Evolutionary conservation across 2,113 vertebrate species (phyloP), one percentile per base, ranked within the genome.

Genomic region (Scortum barcoo): DNA sequence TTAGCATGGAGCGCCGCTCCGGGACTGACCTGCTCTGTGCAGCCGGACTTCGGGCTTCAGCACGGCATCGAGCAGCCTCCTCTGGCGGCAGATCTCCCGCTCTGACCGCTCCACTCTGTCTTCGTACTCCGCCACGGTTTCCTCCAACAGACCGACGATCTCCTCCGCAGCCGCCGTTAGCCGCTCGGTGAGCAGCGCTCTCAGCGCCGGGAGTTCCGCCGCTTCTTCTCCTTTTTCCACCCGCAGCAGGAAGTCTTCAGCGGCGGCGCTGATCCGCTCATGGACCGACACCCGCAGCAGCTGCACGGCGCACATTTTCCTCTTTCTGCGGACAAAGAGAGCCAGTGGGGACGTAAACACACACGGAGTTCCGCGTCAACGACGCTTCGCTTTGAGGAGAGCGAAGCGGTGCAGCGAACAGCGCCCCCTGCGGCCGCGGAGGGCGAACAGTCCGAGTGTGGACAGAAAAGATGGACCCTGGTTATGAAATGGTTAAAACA

Each of bases 121-220:
- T 20, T 86, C 78, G 60, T 76, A 76, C 72, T 76, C 17, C 72
- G 62, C 68, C 81, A 84, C 81, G 60, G 83, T 80, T 57, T 80
- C 76, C 76, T 86, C 76, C 0, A 91, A 26, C 81, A 91, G 76
- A 33, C 2, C 71, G 48, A 86, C 62, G 50, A 91, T 82, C 72
- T 89, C 85, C 87, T 81, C 90, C 0, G 78, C 87, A 4, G 85
- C 87, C 81, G 61, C 88, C 54, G 81, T 38, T 0, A 91, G 83
- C 63, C 90, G 83, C 76, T 86, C 87, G 80, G 80, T 88, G 67
- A 91, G 85, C 77, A 89, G 74, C 58, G 80, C 69, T 50, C 86
- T 81, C 68, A 89, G 6, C 42, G 62, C 5, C 14, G 71, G 72
- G 40, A 74, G 5, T 14, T 17, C 46, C 0, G 68, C 76, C 78